phyloP scores from a whole-genome alignment of 2,888 invertebrate genomes.

The Microctonus brassicae region DNA sequence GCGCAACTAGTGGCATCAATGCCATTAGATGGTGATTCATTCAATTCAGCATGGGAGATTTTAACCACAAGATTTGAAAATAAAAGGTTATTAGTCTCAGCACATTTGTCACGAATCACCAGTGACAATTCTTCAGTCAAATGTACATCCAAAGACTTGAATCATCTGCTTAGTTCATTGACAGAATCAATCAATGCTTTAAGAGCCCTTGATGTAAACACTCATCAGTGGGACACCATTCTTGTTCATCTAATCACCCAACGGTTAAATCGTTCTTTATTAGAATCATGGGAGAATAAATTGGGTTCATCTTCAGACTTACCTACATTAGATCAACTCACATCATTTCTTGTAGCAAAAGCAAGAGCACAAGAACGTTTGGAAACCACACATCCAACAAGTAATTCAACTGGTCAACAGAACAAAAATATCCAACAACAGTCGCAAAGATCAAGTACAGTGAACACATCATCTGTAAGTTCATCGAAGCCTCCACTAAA shows the following conservation, averaged over 20 bases:
- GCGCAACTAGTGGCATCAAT: neutral
- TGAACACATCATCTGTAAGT: neutral
- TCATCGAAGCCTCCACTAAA: neutral
- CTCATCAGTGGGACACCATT: neutral
- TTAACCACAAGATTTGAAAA: conserved; percentile 19
- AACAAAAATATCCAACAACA: neutral
- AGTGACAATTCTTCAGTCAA: neutral
- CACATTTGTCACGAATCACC: neutral
- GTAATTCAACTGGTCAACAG: neutral
- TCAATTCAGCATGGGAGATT: conserved; percentile 13
- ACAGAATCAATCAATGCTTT: neutral
- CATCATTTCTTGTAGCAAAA: neutral
- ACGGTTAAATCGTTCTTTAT: neutral
- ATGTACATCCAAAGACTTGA: neutral
- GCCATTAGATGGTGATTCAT: conserved; percentile 1
- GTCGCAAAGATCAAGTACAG: neutral
- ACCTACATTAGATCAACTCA: neutral
- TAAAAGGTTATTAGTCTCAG: neutral
- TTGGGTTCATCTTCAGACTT: neutral
- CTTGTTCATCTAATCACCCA: neutral
- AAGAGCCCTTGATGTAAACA: neutral
- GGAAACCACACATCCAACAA: neutral
- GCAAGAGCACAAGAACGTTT: conserved; percentile 13
- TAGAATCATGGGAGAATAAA: conserved; percentile 13
- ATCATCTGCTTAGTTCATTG: neutral